These are phyloP conservation scores for Drosophila formosana DNA, from an alignment of 2,888 invertebrate genomes.

Conservation along the genomic window DNA sequence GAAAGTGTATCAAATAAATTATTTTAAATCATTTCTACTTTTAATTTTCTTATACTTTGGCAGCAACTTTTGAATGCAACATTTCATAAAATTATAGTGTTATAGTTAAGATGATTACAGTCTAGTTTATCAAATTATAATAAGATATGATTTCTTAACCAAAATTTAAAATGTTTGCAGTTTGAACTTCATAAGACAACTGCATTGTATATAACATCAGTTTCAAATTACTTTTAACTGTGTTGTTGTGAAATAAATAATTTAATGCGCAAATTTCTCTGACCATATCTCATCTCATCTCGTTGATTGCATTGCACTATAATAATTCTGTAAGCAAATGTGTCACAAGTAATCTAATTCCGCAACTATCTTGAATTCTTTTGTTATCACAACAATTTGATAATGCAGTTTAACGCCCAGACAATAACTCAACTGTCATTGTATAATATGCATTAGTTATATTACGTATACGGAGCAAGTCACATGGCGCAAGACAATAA, in stretches of 20 bases:
- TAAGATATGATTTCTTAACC: background rate
- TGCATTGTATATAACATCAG: background rate
- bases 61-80: too few relatives aligned
- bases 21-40: too few relatives aligned
- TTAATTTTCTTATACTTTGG: too few relatives aligned
- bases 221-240: background rate
- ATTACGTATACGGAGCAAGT: slow-evolving; percentile 36
- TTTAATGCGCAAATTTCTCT: background rate
- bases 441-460: slow-evolving; percentile 23
- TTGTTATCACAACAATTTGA: slow-evolving; percentile 13
- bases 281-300: background rate
- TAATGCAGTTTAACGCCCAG: slow-evolving; percentile 10
- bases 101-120: too few relatives aligned
- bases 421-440: slow-evolving; percentile 10
- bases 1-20: too few relatives aligned
- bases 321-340: background rate
- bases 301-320: background rate
- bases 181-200: background rate
- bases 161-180: background rate
- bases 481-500: slow-evolving; percentile 15
- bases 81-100: too few relatives aligned
- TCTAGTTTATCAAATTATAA: too few relatives aligned
- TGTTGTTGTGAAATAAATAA: background rate
- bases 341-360: background rate
- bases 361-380: background rate